Conservation (phyloP, 2,797 vertebrate species). For the Scyliorhinus canicula region DNA sequence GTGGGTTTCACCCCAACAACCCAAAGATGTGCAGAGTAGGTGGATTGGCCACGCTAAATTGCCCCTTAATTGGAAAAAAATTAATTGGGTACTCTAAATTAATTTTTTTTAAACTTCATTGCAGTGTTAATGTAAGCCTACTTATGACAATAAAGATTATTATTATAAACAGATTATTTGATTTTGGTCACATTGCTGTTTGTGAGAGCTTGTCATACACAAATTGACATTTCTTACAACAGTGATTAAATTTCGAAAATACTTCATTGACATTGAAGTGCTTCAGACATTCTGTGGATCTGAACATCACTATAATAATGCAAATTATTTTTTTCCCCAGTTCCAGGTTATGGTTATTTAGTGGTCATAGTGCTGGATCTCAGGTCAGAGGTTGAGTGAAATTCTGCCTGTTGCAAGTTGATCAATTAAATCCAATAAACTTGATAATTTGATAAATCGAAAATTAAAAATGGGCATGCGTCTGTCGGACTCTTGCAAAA, state of each 20-base stretch:
- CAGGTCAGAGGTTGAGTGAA: not conserved
- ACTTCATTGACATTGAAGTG: not conserved
- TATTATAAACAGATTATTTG: not conserved
- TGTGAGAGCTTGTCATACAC: not conserved
- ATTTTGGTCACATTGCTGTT: not conserved
- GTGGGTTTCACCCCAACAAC: no score
- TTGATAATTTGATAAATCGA: not conserved
- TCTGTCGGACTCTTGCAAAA: not conserved
- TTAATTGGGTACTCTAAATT: no score
- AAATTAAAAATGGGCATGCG: not conserved
- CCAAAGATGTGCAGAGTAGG: no score
- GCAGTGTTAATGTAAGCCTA: no score
- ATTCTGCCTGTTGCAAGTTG: not conserved
- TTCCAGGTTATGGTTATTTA: not conserved
- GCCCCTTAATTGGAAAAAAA: no score
- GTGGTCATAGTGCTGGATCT: not conserved
- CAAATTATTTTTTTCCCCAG: not conserved
- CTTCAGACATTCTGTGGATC: not conserved
- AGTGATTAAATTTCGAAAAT: not conserved
- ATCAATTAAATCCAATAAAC: not conserved
- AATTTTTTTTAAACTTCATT: no score
- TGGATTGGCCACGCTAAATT: no score
- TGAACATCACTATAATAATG: not conserved
- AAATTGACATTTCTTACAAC: not conserved
- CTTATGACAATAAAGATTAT: no score